phyloP scores from a whole-genome alignment of 2,113 vertebrate species.

The Amia ocellicauda region DNA sequence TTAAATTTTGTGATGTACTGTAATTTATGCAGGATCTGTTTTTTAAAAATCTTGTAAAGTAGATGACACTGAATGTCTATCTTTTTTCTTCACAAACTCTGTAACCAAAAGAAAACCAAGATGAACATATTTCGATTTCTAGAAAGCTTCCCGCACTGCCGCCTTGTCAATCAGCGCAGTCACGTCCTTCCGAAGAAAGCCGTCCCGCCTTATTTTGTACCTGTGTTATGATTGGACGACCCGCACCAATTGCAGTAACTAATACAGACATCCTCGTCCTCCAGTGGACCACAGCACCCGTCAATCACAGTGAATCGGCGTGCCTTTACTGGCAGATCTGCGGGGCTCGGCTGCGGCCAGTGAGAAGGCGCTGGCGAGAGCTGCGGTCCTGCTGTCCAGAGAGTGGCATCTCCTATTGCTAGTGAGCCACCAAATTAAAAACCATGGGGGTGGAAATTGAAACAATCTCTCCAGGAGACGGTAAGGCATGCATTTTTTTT shows the following conservation, averaged over 20 bases:
- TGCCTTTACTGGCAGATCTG: not conserved
- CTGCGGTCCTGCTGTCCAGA: not conserved
- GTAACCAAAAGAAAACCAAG: too few species aligned
- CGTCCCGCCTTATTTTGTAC: not conserved
- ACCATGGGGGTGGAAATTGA: slow-evolving; percentile 92
- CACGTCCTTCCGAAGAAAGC: too few species aligned
- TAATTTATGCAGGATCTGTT: too few species aligned
- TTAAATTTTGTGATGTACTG: too few species aligned
- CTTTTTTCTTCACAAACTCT: too few species aligned
- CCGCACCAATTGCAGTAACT: not conserved
- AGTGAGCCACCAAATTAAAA: slow-evolving; percentile 16
- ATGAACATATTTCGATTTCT: too few species aligned
- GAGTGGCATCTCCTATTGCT: not conserved
- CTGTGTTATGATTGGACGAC: not conserved
- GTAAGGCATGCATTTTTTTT: slow-evolving; percentile 55
- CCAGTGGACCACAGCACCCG: not conserved
- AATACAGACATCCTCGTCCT: not conserved
- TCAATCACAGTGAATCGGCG: not conserved
- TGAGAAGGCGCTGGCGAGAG: not conserved
- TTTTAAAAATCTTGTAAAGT: too few species aligned
- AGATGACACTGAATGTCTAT: too few species aligned
- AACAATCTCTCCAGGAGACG: slow-evolving; percentile 92
- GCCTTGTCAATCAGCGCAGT: too few species aligned
- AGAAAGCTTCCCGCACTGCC: too few species aligned
- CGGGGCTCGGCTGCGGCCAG: not conserved